Evolutionary conservation across 2,888 invertebrate genomes (phyloP), one percentile per base, ranked within the genome.

Genomic region (Myopa tessellatipennis): DNA sequence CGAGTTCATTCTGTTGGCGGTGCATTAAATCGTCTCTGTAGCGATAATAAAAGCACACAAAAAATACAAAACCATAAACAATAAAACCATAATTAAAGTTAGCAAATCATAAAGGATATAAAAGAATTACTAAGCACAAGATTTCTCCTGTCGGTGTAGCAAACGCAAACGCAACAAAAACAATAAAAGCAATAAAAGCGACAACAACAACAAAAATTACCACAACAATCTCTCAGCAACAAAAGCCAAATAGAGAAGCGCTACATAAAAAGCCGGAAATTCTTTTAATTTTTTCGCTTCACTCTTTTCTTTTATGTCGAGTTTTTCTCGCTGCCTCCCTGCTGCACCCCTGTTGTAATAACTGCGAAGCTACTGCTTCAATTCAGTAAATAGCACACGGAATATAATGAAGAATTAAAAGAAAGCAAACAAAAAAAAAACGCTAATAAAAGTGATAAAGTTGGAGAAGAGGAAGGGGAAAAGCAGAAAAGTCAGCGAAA

Each of bases 181-280:
- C 68, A 55, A 55, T 8, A 45, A 45, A 45, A 45, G 10, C 7
- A 45, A 45, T 45, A 45, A 45, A 45, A 10, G 45, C 45, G 10
- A 14, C 61, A 40, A 65, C 60, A 72, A 60, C 26, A 55, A 76
- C n/a, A 72, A 26, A 77, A 55, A 72, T 67, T 68, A 55, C 67
- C 74, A 78, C 72, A 80, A 76, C 67, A 78, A 79, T 80, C 78
- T 79, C 79, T 80, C 40, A 36, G 61, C 16, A 78, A 74, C 65
- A 70, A 55, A 77, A 74, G 16, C 61, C 34, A n/a, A 52, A 70
- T 52, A 36, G 34, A 34, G 8, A 14, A 55, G 18, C n/a, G 12
- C 52, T 36, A 14, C 50, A 70, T 50, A 63, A 74, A 74, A 74
- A 16, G 74, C 36, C 36, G 74, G 74, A 74, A 74, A 74, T 74